phyloP scores from a whole-genome alignment of 2,113 vertebrate genomes.

The Solenodon paradoxus region DNA sequence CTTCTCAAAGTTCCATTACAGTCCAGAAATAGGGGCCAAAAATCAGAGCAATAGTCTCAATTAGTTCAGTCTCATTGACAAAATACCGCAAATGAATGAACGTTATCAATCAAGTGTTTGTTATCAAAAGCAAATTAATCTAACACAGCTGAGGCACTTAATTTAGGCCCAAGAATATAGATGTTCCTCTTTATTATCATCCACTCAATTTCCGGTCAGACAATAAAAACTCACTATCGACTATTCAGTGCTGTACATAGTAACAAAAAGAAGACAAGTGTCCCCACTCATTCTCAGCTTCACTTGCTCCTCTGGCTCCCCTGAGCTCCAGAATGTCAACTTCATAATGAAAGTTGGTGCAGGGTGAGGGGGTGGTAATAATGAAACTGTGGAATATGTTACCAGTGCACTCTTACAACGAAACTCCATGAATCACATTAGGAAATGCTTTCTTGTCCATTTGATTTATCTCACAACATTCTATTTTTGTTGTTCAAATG shows the following conservation, averaged over 20 bases:
- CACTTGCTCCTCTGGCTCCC: not conserved
- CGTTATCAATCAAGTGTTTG: not conserved
- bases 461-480: conserved; percentile 2
- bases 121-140: not conserved
- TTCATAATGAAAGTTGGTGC: not conserved
- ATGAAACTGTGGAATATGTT: not conserved
- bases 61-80: not conserved
- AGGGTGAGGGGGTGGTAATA: too few relatives aligned
- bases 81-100: not conserved
- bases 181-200: not conserved
- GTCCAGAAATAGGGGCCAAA: not conserved
- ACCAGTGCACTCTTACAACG: not conserved
- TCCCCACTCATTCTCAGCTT: not conserved
- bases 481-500: not conserved
- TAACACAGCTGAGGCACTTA: not conserved
- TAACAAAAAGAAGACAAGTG: not conserved
- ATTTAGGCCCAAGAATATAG: not conserved
- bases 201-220: not conserved
- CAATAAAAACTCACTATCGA: not conserved
- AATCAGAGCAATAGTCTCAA: not conserved
- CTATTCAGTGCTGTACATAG: not conserved
- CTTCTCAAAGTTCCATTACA: not conserved
- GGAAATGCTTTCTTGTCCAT: conserved; percentile 23
- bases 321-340: not conserved
- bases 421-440: not conserved